Evolutionary conservation across 2,113 vertebrate genomes (phyloP).

Genomic region (Andinoacara biseriatus): DNA sequence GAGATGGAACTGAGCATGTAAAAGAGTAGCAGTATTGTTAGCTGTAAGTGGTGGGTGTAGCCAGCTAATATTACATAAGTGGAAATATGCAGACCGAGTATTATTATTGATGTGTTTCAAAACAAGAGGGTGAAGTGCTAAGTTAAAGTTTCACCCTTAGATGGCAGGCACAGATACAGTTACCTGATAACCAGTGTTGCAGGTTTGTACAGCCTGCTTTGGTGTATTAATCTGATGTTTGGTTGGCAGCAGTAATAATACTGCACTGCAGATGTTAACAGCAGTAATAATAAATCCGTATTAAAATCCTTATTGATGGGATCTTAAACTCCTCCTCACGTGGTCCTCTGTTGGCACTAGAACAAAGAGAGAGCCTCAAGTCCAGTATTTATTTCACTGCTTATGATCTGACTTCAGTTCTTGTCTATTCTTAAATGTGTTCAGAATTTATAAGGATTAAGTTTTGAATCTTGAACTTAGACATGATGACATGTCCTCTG

Average conservation of each 20-base stretch:
- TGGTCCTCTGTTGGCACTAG: no score
- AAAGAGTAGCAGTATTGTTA: not conserved
- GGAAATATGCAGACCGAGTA: no score
- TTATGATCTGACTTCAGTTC: not conserved
- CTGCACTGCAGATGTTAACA: no score
- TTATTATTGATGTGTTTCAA: not conserved
- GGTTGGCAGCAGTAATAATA: no score
- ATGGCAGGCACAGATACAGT: not conserved
- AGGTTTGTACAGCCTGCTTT: not conserved
- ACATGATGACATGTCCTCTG: not conserved
- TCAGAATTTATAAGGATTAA: not conserved
- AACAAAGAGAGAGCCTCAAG: not conserved
- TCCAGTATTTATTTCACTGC: not conserved
- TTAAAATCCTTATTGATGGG: no score
- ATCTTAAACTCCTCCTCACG: no score
- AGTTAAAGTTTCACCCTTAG: not conserved
- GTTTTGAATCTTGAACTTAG: not conserved
- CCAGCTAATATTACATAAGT: no score
- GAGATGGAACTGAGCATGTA: not conserved
- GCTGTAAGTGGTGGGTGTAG: not conserved
- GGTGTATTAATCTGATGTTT: not conserved
- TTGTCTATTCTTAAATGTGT: no score
- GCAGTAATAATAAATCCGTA: no score
- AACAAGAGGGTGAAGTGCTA: fast-evolving
- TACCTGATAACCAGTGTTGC: not conserved